These are phyloP conservation scores for Laothoe populi DNA, from an alignment of 2,888 invertebrate genomes.

Conservation along the genomic window DNA sequence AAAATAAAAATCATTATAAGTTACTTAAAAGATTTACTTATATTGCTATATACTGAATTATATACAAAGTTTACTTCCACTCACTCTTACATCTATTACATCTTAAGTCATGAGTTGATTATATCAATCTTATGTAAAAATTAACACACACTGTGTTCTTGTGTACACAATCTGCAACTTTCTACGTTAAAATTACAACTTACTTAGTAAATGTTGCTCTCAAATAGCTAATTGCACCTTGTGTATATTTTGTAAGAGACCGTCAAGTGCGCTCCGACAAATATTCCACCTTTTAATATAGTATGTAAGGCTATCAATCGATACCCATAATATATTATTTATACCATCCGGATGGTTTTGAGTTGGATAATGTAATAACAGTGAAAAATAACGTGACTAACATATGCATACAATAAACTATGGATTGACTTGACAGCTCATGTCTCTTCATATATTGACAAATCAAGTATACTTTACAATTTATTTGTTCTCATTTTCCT, in stretches of 20 bases:
- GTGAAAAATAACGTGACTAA: neutral
- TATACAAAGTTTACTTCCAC: conserved; percentile 81
- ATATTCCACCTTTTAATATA: conserved; percentile 12
- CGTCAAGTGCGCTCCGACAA: conserved; percentile 36
- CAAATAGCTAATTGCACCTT: conserved; percentile 71
- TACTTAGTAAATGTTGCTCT: conserved; percentile 53
- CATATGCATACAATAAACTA: neutral
- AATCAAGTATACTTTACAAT: conserved; percentile 37
- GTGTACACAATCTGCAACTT: conserved; percentile 62
- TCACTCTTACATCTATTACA: conserved; percentile 77
- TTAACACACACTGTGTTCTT: conserved; percentile 70
- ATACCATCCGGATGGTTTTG: neutral
- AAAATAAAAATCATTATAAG: conserved; percentile 77
- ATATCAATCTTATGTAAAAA: conserved; percentile 78
- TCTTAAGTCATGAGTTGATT: conserved; percentile 81
- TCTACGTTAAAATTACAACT: conserved; percentile 64
- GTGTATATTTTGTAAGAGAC: conserved; percentile 51
- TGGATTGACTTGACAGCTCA: conserved; percentile 36
- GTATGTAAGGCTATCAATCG: neutral
- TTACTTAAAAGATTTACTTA: conserved; percentile 84
- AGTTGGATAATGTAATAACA: neutral
- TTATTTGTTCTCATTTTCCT: conserved; percentile 31
- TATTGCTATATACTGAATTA: conserved; percentile 81
- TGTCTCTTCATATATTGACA: conserved; percentile 29
- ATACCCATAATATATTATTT: neutral